Base-by-base conservation (phyloP, 2,797 vertebrate genomes). In the Choloepus didactylus region DNA sequence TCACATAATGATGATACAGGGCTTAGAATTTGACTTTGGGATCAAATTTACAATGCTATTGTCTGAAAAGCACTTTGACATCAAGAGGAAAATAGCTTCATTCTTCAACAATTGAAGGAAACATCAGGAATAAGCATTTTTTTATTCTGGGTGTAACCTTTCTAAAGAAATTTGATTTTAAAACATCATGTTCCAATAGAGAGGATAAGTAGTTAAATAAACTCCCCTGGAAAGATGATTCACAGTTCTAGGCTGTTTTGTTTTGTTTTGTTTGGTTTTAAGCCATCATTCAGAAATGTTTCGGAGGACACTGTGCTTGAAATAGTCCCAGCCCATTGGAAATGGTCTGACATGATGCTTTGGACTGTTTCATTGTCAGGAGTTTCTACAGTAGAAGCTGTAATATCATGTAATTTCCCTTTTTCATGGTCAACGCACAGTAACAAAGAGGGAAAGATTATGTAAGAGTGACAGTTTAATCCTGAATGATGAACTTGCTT, bases 381-480 rank as follows among this genome's bases (percentile, higher is more conserved):
- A 51, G 18, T 27, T 11, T 9, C 76, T 41, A 5, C 29, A 0
- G 0, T 54, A 66, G 60, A 35, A 35, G 35, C 75, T 2, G 2
- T 8, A 6, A n/a, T 6, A 10, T 27, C 27, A 54, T 21, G 46
- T 3, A 21, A 49, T 7, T 35, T 25, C 72, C 56, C 72, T 35
- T 51, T n/a, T 2, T 7, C 27, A n/a, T 11, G 11, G 62, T 41
- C 29, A 6, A 51, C 5, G 11, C 38, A 4, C 3, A 0, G 6
- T 4, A 14, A 27, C 0, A 11, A 18, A 3, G 9, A 31, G 44
- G 41, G 15, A 9, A 8, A 31, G 10, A 9, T 5, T 41, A 6
- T 3, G 12, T 7, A 6, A 41, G 67, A 51, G 25, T 2, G 3
- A 3, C 12, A 2, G 6, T 14, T 14, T 23, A 27, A 16, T 0